Conservation (phyloP, 1,140 invertebrate genomes). For the Halictus rubicundus region DNA sequence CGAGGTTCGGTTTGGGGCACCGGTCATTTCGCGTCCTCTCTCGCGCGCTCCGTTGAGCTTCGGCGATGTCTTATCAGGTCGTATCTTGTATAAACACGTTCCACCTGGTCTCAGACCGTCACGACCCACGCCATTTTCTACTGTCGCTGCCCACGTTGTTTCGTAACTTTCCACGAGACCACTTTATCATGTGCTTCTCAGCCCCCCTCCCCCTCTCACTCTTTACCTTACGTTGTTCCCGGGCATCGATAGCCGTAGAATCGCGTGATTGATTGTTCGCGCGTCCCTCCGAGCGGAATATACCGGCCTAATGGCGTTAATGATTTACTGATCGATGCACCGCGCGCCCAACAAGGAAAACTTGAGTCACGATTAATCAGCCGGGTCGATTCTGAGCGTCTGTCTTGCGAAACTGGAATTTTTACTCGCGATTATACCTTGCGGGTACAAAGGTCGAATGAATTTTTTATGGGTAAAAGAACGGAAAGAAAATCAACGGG, state of each 20-base stretch:
- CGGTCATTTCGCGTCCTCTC: constrained; percentile 34
- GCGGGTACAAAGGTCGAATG: not conserved
- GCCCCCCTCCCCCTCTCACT: no score
- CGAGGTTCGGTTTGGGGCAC: constrained; percentile 36
- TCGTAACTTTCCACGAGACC: constrained; percentile 61
- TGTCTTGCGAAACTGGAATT: not conserved
- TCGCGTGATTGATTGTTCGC: not conserved
- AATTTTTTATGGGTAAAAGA: no score
- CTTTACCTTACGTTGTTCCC: constrained; percentile 32
- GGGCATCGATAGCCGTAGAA: constrained; percentile 29
- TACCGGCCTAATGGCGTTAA: not conserved
- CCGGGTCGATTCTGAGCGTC: not conserved
- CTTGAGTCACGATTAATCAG: no score
- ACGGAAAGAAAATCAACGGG: no score
- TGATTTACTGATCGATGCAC: not conserved
- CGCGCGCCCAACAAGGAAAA: not conserved
- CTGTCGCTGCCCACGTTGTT: constrained; percentile 59
- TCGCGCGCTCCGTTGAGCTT: constrained; percentile 29
- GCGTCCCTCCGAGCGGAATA: not conserved
- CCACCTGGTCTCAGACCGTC: constrained; percentile 61
- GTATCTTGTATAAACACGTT: constrained; percentile 68
- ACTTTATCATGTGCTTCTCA: constrained; percentile 51
- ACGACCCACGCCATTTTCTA: constrained; percentile 65
- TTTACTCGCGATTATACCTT: not conserved
- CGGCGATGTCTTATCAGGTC: constrained; percentile 57